These are phyloP conservation scores for Leptoclinus maculatus DNA, from an alignment of 2,797 vertebrate genomes.

Conservation along the genomic window DNA sequence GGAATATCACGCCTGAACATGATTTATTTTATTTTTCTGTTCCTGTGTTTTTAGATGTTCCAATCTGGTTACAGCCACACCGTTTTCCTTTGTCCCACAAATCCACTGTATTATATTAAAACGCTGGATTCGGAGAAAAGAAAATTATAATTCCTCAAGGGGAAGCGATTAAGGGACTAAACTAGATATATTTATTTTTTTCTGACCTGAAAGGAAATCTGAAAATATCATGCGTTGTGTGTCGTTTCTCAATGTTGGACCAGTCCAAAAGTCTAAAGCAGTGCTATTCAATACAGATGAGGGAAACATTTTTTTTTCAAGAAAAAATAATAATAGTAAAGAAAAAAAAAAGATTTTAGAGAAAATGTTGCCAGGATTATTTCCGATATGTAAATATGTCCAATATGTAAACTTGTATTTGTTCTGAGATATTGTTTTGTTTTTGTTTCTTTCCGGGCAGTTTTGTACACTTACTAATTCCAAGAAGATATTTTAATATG, in stretches of 20 bases:
- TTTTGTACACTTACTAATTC: slow-evolving; percentile 97
- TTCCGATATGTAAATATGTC: slow-evolving; percentile 95
- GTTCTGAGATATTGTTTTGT: slow-evolving; percentile 85
- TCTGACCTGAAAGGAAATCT: slow-evolving; percentile 75
- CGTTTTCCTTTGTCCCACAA: slow-evolving; percentile 62
- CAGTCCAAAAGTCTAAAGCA: slow-evolving; percentile 78
- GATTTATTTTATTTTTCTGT: slow-evolving; percentile 41
- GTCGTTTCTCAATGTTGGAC: slow-evolving; percentile 81
- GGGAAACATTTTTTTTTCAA: slow-evolving; percentile 74
- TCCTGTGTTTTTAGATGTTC: slow-evolving; percentile 52
- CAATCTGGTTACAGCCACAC: slow-evolving; percentile 58
- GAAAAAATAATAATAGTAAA: slow-evolving; percentile 64
- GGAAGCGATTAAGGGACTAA: slow-evolving; percentile 71
- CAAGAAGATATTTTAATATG: slow-evolving; percentile 98
- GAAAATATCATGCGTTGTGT: slow-evolving; percentile 78
- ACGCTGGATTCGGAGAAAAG: slow-evolving; percentile 71
- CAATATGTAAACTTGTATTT: slow-evolving; percentile 96
- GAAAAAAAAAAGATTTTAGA: slow-evolving; percentile 86
- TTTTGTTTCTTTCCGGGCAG: slow-evolving; percentile 89
- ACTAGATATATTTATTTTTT: slow-evolving; percentile 80
- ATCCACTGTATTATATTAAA: slow-evolving; percentile 75
- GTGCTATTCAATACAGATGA: slow-evolving; percentile 82
- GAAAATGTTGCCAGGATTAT: slow-evolving; percentile 90
- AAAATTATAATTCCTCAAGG: slow-evolving; percentile 56
- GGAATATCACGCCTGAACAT: slow-evolving; percentile 80